Evolutionary conservation across 1,140 invertebrate genomes (phyloP).

Genomic region (Neoseiulus cucumeris): DNA sequence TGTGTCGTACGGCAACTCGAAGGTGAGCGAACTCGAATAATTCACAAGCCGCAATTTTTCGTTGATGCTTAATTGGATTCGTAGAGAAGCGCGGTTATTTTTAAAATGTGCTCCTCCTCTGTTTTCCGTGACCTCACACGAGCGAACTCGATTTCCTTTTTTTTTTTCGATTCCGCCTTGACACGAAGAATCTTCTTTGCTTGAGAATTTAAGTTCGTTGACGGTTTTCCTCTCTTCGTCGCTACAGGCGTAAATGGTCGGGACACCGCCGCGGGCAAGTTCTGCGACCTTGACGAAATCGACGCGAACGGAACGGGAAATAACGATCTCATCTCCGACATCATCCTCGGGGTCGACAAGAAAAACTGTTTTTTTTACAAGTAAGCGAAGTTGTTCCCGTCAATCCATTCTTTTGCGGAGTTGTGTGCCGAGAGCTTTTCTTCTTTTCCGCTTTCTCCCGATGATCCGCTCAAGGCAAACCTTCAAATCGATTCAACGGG

Average conservation of each 20-base stretch:
- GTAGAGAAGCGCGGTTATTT: too few species aligned
- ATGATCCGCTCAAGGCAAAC: too few species aligned
- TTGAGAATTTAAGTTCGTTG: too few species aligned
- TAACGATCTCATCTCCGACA: constrained; percentile 8
- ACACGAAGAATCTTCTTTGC: neutral
- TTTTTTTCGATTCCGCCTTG: neutral
- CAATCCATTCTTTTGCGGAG: too few species aligned
- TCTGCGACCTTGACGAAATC: neutral
- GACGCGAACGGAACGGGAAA: neutral
- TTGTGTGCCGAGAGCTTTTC: too few species aligned
- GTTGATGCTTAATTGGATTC: too few species aligned
- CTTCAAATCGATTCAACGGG: too few species aligned
- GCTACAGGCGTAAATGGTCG: neutral
- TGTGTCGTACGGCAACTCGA: constrained; percentile 18
- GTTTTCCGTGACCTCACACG: neutral
- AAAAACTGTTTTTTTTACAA: constrained; percentile 8
- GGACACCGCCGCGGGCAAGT: neutral
- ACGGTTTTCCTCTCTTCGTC: neutral
- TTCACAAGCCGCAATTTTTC: too few species aligned
- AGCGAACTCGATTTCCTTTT: neutral
- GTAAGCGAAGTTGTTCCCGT: neutral
- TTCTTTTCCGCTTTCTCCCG: too few species aligned
- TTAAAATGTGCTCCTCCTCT: neutral
- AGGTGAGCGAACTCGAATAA: constrained; percentile 13
- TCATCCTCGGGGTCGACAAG: constrained; percentile 1